Evolutionary conservation across 2,888 invertebrate genomes (phyloP), one percentile per base, ranked within the genome.

Genomic region (Zygothrica quintamaculata): DNA sequence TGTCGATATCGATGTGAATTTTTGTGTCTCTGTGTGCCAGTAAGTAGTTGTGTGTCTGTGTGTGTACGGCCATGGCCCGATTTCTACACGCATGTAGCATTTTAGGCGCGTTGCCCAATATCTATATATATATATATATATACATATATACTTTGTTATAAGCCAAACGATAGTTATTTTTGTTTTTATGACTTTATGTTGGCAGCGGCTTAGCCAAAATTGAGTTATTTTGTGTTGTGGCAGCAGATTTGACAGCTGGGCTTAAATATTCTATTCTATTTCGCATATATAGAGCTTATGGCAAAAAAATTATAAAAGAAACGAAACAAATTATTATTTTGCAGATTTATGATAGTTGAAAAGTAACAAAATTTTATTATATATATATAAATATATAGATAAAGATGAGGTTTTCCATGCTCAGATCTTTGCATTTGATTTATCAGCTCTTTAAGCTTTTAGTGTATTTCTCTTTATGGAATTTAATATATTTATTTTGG

Each of bases 121-220:
- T 64, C 70, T 58, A 67, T 57, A 33, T 55, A 29, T 22, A 29
- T 22, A 9, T 56, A 52, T 33, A 7, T 1, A 29, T 15, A 11
- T n/a, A 29, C 3, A 39, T 16, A 29, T 52, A 57, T 59, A 31
- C 33, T 57, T 46, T 29, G 40, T 44, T 58, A 39, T 58, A 33
- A 53, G 8, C 31, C 31, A 18, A 34, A 16, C 43, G 25, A 46
- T 71, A 47, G 53, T 46, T 62, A 57, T 57, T 65, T 58, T 61
- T 59, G 64, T 65, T 79, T 78, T 77, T 77, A 79, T 72, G 77
- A 64, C 77, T 65, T 67, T 50, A 56, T 67, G 69, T 57, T 48
- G 51, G 44, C 22, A 42, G 46, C 31, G 42, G 42, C 62, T 46
- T 18, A 40, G 43, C 51, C 34, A 44, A 44, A 59, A 62, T 64